Evolutionary conservation across 2,797 vertebrate genomes (phyloP).

Genomic region (Phyllotis vaccarum): DNA sequence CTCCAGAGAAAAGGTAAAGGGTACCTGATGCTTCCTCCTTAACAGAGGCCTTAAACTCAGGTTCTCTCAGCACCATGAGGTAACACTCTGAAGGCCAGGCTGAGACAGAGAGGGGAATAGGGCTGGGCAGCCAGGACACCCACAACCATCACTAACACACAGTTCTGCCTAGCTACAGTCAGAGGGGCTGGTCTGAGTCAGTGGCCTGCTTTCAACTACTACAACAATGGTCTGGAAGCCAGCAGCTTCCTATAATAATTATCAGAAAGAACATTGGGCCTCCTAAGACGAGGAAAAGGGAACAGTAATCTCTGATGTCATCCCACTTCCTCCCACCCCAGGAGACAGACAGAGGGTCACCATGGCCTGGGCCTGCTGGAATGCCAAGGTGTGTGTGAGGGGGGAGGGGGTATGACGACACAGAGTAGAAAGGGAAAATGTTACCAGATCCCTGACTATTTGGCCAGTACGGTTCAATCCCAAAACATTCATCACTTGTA

Average conservation of each 20-base stretch:
- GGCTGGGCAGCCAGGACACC: background rate
- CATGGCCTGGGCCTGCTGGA: conserved; percentile 27
- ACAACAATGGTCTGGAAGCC: fast-evolving
- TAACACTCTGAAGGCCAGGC: background rate
- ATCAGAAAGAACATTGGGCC: background rate
- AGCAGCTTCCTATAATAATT: background rate
- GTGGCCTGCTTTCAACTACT: too few species aligned
- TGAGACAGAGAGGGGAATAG: fast-evolving
- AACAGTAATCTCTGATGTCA: background rate
- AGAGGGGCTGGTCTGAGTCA: background rate
- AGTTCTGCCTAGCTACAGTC: background rate
- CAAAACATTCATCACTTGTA: background rate
- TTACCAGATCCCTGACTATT: conserved; percentile 12
- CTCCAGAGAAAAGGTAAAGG: background rate
- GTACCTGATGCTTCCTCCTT: background rate
- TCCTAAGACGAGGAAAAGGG: background rate
- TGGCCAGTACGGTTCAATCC: background rate
- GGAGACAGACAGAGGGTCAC: fast-evolving
- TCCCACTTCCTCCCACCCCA: background rate
- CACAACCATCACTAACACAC: background rate
- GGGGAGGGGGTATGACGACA: background rate
- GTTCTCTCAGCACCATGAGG: background rate
- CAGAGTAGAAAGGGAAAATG: background rate
- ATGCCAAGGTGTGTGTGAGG: background rate
- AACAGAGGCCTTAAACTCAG: background rate